Base-by-base conservation (phyloP, 2,888 invertebrate species). In the Amiota mariae region DNA sequence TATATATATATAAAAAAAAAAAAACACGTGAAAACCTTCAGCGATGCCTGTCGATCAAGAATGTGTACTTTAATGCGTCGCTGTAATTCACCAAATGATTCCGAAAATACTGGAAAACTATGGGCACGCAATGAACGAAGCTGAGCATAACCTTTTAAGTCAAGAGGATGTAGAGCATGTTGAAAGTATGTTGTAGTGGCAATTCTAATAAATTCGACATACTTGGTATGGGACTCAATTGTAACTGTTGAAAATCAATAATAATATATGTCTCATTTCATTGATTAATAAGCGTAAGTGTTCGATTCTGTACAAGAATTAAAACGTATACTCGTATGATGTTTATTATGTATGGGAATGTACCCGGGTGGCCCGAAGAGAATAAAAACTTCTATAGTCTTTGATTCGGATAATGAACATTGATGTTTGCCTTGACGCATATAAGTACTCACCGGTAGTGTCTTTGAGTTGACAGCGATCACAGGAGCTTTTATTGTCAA, bases 161-260 rank as follows among this genome's bases (percentile, higher is more conserved):
- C 95, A 89, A 94, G 92, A 80, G 94, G 93, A 81, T 94, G 94
- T 15, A 95, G 91, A 10, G 90, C 87, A 13, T 82, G 81, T 51
- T 86, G 84, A 54, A 87, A 77, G 71, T 86, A 87, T 49, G 86
- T 84, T 48, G 87, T 87, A 59, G 76, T 11, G 86, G 86, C 89
- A 92, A 90, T 70, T 92, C 92, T 72, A 92, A 90, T 79, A 94
- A 88, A 90, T 95, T 94, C 74, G 94, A 95, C 78, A 95, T 94
- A 89, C 96, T 97, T 20, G 96, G 95, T 87, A 97, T 96, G 1
- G 97, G 97, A 90, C 96, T 97, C 46, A 97, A 91, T 67, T 95
- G 95, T 84, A 94, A 93, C 79, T 94, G 92, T 88, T 94, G 92
- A 87, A 94, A 92, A 79, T 95, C 95, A 78, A 94, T 83, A 66